Evolutionary conservation across 2,888 invertebrate species (phyloP).

Genomic region (Synergus gifuensis): DNA sequence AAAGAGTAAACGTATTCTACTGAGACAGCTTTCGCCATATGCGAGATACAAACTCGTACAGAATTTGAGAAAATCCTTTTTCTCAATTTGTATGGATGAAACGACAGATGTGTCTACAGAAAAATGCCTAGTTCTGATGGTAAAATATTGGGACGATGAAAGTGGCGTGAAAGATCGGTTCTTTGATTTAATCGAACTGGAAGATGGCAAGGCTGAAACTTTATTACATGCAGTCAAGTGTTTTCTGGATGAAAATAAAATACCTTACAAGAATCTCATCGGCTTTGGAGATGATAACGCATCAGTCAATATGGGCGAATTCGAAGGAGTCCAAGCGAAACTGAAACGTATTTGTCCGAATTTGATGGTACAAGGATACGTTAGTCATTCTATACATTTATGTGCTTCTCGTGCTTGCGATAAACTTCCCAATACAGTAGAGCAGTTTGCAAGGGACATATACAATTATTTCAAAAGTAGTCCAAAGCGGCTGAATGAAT

Average conservation of each 20-base stretch:
- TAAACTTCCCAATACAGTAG: constrained; percentile 47
- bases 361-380: constrained; percentile 47
- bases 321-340: constrained; percentile 46
- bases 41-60: neutral
- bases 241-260: constrained; percentile 44
- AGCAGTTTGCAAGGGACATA: too few species aligned
- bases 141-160: neutral
- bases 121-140: too few species aligned
- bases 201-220: neutral
- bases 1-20: neutral
- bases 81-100: neutral
- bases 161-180: neutral
- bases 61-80: neutral
- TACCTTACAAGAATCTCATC: too few species aligned
- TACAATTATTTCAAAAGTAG: constrained; percentile 50
- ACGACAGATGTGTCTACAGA: constrained; percentile 3
- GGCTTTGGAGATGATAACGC: too few species aligned
- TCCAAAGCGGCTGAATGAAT: neutral
- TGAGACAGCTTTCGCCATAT: neutral
- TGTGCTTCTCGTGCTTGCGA: constrained; percentile 48
- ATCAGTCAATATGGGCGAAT: constrained; percentile 48
- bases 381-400: constrained; percentile 52
- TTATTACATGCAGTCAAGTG: neutral
- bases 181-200: neutral
- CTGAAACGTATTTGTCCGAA: constrained; percentile 46